Conservation (phyloP, 2,797 vertebrate species). For the Syndactyla subalaris region DNA sequence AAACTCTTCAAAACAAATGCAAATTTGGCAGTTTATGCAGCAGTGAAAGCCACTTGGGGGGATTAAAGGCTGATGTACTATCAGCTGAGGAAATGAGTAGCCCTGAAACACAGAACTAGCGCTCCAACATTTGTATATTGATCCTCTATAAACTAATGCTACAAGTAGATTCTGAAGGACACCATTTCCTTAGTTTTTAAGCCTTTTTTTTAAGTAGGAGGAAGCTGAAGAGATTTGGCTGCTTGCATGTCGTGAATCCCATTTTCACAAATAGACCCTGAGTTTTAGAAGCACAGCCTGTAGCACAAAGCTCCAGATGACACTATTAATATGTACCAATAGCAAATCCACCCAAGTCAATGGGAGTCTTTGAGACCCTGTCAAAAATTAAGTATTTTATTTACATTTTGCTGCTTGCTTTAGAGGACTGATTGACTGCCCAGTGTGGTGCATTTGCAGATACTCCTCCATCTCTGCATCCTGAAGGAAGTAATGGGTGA, state of each 20-base stretch:
- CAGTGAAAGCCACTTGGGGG: conserved; percentile 41
- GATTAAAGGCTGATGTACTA: conserved; percentile 65
- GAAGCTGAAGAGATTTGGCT: background rate
- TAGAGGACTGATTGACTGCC: background rate
- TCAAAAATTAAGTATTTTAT: background rate
- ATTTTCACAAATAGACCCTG: background rate
- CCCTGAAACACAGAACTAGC: conserved; percentile 48
- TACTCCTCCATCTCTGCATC: background rate
- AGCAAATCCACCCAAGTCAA: background rate
- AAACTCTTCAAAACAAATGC: conserved; percentile 66
- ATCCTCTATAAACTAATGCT: conserved; percentile 16
- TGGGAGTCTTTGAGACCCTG: background rate
- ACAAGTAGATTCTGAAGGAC: conserved; percentile 34
- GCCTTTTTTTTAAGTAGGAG: background rate
- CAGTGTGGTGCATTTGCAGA: background rate
- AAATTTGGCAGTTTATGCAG: conserved; percentile 60
- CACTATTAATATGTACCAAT: background rate
- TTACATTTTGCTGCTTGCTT: background rate
- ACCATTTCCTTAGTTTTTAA: conserved; percentile 6
- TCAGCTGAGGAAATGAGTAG: conserved; percentile 60
- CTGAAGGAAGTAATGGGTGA: background rate
- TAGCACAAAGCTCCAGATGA: background rate
- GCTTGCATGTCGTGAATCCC: background rate
- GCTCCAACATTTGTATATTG: conserved; percentile 40
- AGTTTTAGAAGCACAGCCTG: background rate